A percentile compares a stretch with the other conserved stretches of the same genome.
Conservation (phyloP, 2,888 invertebrate species). For the Magallana nippona region DNA sequence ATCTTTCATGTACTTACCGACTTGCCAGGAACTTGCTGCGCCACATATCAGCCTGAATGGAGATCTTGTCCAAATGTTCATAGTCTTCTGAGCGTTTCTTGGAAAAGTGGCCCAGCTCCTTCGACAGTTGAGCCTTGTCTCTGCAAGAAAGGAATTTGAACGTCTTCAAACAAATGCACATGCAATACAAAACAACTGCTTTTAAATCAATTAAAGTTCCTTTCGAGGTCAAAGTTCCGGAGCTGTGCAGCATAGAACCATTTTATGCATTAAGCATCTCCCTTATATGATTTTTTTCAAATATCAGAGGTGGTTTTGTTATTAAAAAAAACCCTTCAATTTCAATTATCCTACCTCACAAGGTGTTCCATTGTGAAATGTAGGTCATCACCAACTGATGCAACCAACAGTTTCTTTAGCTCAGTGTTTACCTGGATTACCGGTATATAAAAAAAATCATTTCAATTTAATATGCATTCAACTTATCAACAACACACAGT, state of each 20-base stretch:
- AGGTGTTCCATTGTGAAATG: conserved; percentile 93
- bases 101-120: conserved; percentile 91
- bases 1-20: conserved; percentile 83
- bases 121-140: conserved; percentile 92
- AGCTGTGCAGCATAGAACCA: too few relatives aligned
- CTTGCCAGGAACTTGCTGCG: conserved; percentile 96
- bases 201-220: too few relatives aligned
- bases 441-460: too few relatives aligned
- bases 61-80: conserved; percentile 95
- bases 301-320: too few relatives aligned
- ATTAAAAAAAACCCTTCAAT: too few relatives aligned
- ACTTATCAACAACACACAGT: neutral
- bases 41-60: conserved; percentile 97
- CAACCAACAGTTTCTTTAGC: conserved; percentile 93
- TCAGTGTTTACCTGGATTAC: conserved; percentile 90
- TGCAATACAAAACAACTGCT: too few relatives aligned
- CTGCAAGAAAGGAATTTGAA: conserved; percentile 57
- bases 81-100: conserved; percentile 87
- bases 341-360: conserved; percentile 83
- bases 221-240: too few relatives aligned
- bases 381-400: conserved; percentile 96
- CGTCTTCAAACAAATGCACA: too few relatives aligned
- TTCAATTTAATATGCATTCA: neutral
- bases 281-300: too few relatives aligned
- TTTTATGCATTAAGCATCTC: too few relatives aligned